phyloP scores from a whole-genome alignment of 30 jellyfish, hydroid and myxozoan genomes.

The Hydractinia symbiolongicarpus region DNA sequence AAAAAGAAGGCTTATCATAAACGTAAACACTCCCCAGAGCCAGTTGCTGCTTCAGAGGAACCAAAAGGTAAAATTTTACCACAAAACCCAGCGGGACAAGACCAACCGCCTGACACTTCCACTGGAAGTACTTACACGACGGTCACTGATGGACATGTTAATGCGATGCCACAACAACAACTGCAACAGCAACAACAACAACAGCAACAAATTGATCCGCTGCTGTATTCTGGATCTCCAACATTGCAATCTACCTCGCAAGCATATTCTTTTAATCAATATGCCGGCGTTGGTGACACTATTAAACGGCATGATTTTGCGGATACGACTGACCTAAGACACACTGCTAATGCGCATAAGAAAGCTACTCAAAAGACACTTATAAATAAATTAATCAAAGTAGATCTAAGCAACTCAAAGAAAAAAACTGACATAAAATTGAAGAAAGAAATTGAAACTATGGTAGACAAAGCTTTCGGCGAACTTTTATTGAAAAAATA shows the following conservation, averaged over 20 bases:
- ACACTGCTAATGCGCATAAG: constrained; percentile 5
- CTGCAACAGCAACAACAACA: background rate
- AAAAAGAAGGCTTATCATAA: constrained; percentile 12
- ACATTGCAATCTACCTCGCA: background rate
- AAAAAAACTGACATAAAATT: constrained; percentile 28
- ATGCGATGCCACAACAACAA: background rate
- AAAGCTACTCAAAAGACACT: constrained; percentile 24
- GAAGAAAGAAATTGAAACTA: constrained; percentile 29
- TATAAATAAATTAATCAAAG: constrained; percentile 4
- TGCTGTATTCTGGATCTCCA: constrained; percentile 4
- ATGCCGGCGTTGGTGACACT: background rate
- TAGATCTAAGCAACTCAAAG: constrained; percentile 8
- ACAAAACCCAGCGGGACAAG: constrained; percentile 26
- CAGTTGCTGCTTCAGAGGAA: constrained; percentile 25
- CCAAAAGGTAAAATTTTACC: constrained; percentile 3
- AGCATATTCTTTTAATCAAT: constrained; percentile 1
- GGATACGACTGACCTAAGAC: background rate
- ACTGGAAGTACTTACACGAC: background rate
- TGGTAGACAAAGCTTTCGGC: constrained; percentile 42
- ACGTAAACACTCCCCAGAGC: background rate
- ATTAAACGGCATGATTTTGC: constrained; percentile 3
- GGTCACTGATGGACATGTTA: too few relatives aligned
- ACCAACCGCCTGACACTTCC: constrained; percentile 6
- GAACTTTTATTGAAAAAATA: constrained; percentile 25
- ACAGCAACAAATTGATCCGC: background rate